phyloP scores from a whole-genome alignment of 2,797 vertebrate species.

The Mareca strepera region DNA sequence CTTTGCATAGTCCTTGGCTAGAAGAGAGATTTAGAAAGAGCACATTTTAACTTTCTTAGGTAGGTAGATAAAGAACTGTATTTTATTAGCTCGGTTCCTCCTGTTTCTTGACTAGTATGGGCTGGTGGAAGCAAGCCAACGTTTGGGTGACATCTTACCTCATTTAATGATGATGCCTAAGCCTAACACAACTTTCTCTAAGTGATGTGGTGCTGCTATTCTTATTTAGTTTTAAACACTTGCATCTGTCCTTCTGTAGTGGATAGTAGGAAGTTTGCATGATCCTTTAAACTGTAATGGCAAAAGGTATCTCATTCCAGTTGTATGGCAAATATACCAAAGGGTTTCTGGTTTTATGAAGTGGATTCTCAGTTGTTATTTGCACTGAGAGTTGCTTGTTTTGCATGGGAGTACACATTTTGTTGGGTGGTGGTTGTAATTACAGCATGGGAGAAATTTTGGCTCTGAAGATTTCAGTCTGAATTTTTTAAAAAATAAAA shows the following conservation, averaged over 20 bases:
- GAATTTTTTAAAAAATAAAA: not conserved
- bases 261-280: not conserved
- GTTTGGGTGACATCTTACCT: not conserved
- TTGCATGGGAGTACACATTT: not conserved
- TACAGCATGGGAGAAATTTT: not conserved
- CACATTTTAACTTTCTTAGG: not conserved
- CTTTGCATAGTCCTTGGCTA: not conserved
- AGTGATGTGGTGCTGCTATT: not conserved
- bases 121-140: not conserved
- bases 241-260: not conserved
- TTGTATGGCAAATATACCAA: not conserved
- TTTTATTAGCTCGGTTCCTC: not conserved
- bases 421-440: not conserved
- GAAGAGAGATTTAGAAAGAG: not conserved
- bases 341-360: not conserved
- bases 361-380: not conserved
- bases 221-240: not conserved
- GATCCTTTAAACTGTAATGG: not conserved
- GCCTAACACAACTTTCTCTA: not conserved
- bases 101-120: not conserved
- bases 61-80: not conserved
- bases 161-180: not conserved
- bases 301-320: accelerated
- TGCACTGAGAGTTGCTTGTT: not conserved
- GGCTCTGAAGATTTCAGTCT: not conserved